Base-by-base conservation (phyloP, 2,888 invertebrate genomes). In the Molorchus minor region DNA sequence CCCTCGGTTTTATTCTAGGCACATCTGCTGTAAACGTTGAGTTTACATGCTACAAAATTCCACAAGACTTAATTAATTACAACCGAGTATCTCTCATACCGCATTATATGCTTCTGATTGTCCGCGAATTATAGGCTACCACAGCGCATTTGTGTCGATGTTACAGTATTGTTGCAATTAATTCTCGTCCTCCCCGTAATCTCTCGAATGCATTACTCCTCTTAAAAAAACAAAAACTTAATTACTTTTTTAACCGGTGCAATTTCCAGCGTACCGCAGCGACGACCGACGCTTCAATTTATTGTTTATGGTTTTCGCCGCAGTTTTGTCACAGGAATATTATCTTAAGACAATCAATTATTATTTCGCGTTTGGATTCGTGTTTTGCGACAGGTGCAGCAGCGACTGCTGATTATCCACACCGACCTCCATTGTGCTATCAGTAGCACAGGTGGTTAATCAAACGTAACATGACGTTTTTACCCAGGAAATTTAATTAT, bases 281-380 rank as follows among this genome's bases (percentile, higher is more conserved):
- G n/a, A n/a, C n/a, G n/a, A n/a, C 3, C 33, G 12, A 33, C 43
- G 17, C 15, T 19, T 20, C 19, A 19, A 21, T 21, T 21, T 43
- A 43, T 21, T 43, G 43, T 43, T 43, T 43, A 43, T 8, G 21
- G 13, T 21, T 43, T n/a, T 20, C 13, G 21, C 12, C 20, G 43
- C 43, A 21, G 43, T 43, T 43, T 12, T 13, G 21, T n/a, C 43
- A 43, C n/a, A 43, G n/a, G 21, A 20, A 43, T 43, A 20, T 43
- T 43, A n/a, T n/a, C n/a, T n/a, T 43, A 12, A 21, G 19, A 21
- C n/a, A 43, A 43, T 43, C 43, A 43, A 43, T 43, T 21, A 43
- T 7, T 36, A 12, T 17, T 40, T n/a, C n/a, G 33, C 16, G 16
- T 17, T 40, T n/a, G n/a, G n/a, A 16, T 2, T 36, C 36, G 36